Conservation (phyloP, 2,797 vertebrate species). For the Caiman crocodilus region DNA sequence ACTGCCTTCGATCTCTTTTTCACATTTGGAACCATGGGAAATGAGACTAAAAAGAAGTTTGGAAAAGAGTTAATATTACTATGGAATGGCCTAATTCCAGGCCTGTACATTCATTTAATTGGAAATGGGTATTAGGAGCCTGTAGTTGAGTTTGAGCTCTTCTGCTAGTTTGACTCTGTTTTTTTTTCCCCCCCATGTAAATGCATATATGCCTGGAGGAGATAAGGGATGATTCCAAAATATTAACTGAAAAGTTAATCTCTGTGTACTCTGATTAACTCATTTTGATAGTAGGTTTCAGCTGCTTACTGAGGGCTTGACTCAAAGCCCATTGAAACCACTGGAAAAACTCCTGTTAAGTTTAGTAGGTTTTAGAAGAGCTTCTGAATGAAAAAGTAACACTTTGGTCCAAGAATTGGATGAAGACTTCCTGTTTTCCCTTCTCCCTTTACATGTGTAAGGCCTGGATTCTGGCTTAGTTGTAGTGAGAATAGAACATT, state of each 20-base stretch:
- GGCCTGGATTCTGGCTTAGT: not conserved
- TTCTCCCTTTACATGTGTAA: not conserved
- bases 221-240: not conserved
- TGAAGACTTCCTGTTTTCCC: not conserved
- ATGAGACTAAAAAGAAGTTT: not conserved
- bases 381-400: not conserved
- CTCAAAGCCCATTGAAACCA: not conserved
- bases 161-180: not conserved
- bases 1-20: not conserved
- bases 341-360: not conserved
- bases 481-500: not conserved
- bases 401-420: not conserved
- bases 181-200: not conserved
- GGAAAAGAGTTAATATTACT: not conserved
- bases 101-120: not conserved
- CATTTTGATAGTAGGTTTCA: too few species aligned
- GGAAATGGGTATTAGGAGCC: not conserved
- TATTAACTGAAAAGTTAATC: not conserved
- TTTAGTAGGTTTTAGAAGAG: not conserved
- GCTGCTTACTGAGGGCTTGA: not conserved
- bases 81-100: rapidly evolving
- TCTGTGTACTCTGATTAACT: not conserved
- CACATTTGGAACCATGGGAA: not conserved
- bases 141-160: not conserved
- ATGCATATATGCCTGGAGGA: not conserved